Evolutionary conservation across 2,113 vertebrate genomes (phyloP), one percentile per base, ranked within the genome.

Genomic region (Uria aalge): DNA sequence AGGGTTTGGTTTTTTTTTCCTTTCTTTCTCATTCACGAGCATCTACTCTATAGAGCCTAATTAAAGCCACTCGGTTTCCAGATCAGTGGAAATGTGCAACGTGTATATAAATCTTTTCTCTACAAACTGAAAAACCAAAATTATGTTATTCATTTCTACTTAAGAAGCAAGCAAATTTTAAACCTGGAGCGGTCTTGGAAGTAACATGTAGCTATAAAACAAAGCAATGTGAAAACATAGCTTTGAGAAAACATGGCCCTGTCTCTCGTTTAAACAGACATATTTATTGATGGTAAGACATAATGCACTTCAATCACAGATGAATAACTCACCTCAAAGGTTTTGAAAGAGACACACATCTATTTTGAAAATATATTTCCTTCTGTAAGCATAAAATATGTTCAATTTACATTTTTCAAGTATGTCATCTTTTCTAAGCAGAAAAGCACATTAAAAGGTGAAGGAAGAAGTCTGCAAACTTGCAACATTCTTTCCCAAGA

Each of bases 361-460:
- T 91, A 56, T 95, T 93, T 75, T 88, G 52, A 95, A 93, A 96
- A 89, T 68, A 56, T 34, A 75, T 94, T 81, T 93, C 48, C 43
- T 90, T 63, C 48, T 80, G 47, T 72, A 94, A 80, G 52, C 52
- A 69, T 47, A 93, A 95, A 93, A 71, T 18, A 67, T 27, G 34
- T 74, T 45, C 59, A 67, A 41, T 94, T 86, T 89, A 56, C 43
- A 75, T 86, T 91, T 90, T 91, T 81, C 48, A 92, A 85, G 40
- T 72, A 43, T 72, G 53, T 23, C 9, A 72, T 36, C 20, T 92
- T 93, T 94, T 63, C 47, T 90, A n/a, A 95, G 52, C 21, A 92
- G 68, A 56, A 91, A 90, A 94, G 23, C 15, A 47, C 23, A n/a
- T 69, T 66, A 50, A 83, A 93, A 91, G 64, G 71, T 63, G 47